Base-by-base conservation (phyloP, 2,888 invertebrate species). In the Busseola fusca region DNA sequence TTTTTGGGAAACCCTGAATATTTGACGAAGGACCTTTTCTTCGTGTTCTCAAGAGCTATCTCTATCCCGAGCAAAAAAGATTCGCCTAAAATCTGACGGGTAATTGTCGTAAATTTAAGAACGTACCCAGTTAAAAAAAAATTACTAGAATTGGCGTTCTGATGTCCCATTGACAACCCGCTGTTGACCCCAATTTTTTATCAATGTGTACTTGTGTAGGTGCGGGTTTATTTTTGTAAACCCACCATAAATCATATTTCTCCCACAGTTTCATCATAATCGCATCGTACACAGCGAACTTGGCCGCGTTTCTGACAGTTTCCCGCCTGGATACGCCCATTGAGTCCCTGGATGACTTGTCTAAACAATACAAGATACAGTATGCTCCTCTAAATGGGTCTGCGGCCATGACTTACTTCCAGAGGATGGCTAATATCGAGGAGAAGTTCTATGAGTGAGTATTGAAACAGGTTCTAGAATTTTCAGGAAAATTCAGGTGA, bases 231-330 rank as follows among this genome's bases (percentile, higher is more conserved):
- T 65, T 18, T 2, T 4, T n/a, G n/a, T 42, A 30, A 65, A 42
- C 16, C 1, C 3, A 12, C 21, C 50, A 73, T 16, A 21, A 50
- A 21, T 50, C 0, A 63, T 3, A 30, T 30, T 74, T 45, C 30
- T 48, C 16, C 50, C 27, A 52, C 86, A 97, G 97, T 0, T 99
- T 99, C 92, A 99, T 99, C 90, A 99, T 99, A 82, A 99, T 99
- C 89, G 99, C 99, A 5, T 99, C 99, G 0, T 99, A 99, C 93
- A 99, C 99, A 0, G 99, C 99, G 1, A 99, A 99, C 93, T 96
- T 99, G 89, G 99, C 99, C 3, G 99, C 99, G 1, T 99, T 99
- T 91, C 96, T 99, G 72, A 99, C 99, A 0, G 98, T 98, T 0
- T 99, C 99, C 0, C 97, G 99, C 27, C 96, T 99, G 89, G 99